These are phyloP conservation scores for Molossus molossus DNA, from an alignment of 2,797 vertebrate species.

Conservation along the genomic window DNA sequence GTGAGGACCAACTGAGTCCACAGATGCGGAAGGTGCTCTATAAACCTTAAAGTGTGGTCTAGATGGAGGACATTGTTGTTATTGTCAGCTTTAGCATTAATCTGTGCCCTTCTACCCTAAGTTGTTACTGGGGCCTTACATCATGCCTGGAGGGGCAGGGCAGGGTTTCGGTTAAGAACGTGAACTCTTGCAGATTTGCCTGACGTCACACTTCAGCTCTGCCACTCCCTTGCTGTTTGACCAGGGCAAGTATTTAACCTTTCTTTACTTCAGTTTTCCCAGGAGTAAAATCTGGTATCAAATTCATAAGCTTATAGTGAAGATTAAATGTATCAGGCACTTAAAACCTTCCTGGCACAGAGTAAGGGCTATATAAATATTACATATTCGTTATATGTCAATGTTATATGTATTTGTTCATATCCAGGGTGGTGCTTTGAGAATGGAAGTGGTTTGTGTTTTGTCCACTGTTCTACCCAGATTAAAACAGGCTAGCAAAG, in stretches of 20 bases:
- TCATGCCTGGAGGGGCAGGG: background rate
- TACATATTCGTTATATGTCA: background rate
- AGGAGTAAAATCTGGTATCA: constrained; percentile 1
- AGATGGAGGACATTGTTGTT: background rate
- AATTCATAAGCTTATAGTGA: background rate
- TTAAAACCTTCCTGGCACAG: constrained; percentile 12
- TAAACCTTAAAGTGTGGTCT: background rate
- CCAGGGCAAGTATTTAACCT: background rate
- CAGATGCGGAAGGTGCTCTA: background rate
- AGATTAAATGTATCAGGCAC: background rate
- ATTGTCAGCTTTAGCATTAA: background rate
- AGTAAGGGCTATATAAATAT: background rate
- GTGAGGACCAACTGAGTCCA: background rate
- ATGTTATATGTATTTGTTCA: background rate
- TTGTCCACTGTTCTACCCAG: background rate
- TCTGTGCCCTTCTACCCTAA: background rate
- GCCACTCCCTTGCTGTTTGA: background rate
- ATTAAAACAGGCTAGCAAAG: background rate
- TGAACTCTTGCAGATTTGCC: background rate
- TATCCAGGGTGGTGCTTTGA: background rate
- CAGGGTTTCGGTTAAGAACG: background rate
- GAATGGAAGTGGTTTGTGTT: background rate
- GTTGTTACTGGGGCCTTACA: constrained; percentile 12
- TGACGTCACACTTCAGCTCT: background rate
- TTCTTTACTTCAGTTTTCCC: background rate